These are phyloP conservation scores for Acinonyx jubatus DNA, from an alignment of 2,113 vertebrate genomes.

Conservation along the genomic window DNA sequence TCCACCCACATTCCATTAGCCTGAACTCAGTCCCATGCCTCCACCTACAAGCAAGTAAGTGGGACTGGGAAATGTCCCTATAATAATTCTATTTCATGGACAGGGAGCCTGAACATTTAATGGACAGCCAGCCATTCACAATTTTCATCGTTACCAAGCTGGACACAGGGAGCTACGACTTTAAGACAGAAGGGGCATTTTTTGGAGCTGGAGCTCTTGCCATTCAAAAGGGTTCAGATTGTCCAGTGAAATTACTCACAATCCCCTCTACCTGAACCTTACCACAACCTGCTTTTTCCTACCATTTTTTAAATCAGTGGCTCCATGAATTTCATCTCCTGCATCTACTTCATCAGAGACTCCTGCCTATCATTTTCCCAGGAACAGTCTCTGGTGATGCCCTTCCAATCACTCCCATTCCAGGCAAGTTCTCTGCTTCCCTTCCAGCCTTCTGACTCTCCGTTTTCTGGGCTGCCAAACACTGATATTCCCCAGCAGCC, in stretches of 20 bases:
- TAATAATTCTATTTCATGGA: not conserved
- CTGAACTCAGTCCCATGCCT: not conserved
- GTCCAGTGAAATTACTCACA: not conserved
- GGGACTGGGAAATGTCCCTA: not conserved
- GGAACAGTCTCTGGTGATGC: not conserved
- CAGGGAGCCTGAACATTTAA: not conserved
- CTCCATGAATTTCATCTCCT: not conserved
- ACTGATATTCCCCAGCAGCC: not conserved
- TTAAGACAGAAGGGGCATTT: not conserved
- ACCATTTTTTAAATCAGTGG: not conserved
- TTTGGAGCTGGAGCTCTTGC: not conserved
- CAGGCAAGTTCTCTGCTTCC: not conserved
- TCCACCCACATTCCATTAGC: not conserved
- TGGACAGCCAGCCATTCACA: not conserved
- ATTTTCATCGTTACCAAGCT: not conserved
- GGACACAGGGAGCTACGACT: not conserved
- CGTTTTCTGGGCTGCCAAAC: not conserved
- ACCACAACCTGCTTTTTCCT: not conserved
- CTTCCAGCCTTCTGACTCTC: not conserved
- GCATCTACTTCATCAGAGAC: not conserved
- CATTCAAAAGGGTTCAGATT: not conserved
- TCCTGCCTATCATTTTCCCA: not conserved
- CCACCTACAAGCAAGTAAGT: not conserved
- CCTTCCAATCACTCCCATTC: not conserved
- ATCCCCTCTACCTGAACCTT: not conserved